Evolutionary conservation across 2,113 vertebrate genomes (phyloP).

Genomic region (Heterotis niloticus): DNA sequence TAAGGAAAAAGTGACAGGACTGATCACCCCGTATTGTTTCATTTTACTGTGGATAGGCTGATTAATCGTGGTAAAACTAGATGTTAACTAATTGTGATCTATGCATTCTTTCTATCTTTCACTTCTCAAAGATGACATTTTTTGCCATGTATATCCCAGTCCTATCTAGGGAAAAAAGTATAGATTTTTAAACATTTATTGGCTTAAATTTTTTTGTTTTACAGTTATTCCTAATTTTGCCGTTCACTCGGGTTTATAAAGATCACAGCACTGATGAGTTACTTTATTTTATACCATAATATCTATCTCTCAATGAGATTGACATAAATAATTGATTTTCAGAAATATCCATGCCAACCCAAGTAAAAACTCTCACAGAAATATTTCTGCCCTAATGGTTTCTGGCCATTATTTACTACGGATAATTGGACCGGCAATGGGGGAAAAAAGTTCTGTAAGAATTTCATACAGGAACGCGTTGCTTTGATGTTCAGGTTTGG

Average conservation of each 20-base stretch:
- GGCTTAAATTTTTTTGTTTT: constrained; percentile 59
- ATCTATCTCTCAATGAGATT: constrained; percentile 19
- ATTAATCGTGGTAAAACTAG: constrained; percentile 47
- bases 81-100: constrained; percentile 57
- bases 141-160: constrained; percentile 62
- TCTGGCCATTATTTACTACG: too few relatives aligned
- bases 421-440: too few relatives aligned
- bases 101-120: constrained; percentile 70
- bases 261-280: constrained; percentile 51
- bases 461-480: constrained; percentile 2
- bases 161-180: constrained; percentile 61
- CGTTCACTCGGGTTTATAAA: constrained; percentile 43
- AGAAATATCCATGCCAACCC: neutral
- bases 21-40: constrained; percentile 18
- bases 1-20: constrained; percentile 11
- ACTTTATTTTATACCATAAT: constrained; percentile 48
- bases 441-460: neutral
- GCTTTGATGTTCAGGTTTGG: neutral
- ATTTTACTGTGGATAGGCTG: constrained; percentile 32
- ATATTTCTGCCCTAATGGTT: too few relatives aligned
- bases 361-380: neutral
- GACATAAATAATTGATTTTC: neutral
- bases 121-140: constrained; percentile 59
- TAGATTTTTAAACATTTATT: constrained; percentile 80
- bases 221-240: constrained; percentile 56